Evolutionary conservation across 2,888 invertebrate genomes (phyloP).

Genomic region (Pecten maximus): DNA sequence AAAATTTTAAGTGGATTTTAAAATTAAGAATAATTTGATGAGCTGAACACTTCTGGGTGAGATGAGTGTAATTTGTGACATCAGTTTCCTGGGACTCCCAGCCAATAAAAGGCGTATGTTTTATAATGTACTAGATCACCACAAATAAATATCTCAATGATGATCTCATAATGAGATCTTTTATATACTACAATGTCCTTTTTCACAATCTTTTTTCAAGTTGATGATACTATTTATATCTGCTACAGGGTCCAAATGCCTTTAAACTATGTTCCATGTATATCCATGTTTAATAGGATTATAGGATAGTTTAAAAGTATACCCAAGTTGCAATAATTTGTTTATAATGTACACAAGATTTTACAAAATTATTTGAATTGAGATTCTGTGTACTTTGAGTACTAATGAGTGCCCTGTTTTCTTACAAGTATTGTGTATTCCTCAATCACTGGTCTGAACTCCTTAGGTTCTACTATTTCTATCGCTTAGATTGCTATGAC

Average conservation of each 20-base stretch:
- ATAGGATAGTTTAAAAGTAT: neutral
- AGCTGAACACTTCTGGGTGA: no score
- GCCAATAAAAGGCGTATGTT: neutral
- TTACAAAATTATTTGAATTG: neutral
- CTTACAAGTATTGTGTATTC: no score
- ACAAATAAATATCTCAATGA: neutral
- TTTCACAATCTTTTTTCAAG: neutral
- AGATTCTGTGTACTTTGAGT: no score
- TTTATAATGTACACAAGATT: neutral
- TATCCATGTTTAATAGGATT: no score
- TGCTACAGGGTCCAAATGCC: neutral
- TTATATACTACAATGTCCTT: neutral
- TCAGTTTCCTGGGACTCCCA: neutral
- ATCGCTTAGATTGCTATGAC: no score
- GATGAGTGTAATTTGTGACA: neutral
- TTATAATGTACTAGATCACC: neutral
- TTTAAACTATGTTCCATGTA: no score
- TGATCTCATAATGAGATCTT: neutral
- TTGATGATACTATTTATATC: neutral
- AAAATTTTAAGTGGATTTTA: no score
- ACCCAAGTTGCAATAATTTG: neutral
- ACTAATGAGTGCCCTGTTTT: no score
- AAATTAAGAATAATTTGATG: no score
- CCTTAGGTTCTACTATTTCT: no score
- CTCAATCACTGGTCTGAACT: no score